Evolutionary conservation across 2,888 invertebrate genomes (phyloP).

Genomic region (Tanypteryx hageni): DNA sequence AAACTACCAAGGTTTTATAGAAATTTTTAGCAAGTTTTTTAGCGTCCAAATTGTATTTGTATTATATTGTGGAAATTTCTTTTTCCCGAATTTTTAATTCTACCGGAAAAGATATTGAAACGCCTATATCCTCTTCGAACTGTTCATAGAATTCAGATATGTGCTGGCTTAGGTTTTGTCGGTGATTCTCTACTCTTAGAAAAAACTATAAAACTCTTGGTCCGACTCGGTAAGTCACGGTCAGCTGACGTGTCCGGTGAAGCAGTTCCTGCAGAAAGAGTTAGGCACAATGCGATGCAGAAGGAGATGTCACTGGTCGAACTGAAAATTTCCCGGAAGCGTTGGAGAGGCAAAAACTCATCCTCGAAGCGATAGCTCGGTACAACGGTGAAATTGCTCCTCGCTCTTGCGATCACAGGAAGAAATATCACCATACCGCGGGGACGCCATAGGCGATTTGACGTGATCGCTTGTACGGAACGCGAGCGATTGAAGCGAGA

Average conservation of each 20-base stretch:
- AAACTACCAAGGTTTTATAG: too few relatives aligned
- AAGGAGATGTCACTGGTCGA: conserved; percentile 35
- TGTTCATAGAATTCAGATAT: too few relatives aligned
- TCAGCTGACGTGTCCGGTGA: background rate
- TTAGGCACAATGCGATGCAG: background rate
- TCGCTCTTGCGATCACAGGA: background rate
- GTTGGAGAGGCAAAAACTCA: background rate
- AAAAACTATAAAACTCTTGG: background rate
- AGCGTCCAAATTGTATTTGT: too few relatives aligned
- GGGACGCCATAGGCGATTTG: background rate
- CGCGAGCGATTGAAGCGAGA: background rate
- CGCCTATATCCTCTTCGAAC: too few relatives aligned
- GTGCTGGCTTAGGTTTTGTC: too few relatives aligned
- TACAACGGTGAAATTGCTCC: background rate
- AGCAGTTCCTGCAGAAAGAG: background rate
- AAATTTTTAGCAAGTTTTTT: too few relatives aligned
- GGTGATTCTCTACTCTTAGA: too few relatives aligned
- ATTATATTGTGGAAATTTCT: too few relatives aligned
- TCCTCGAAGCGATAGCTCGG: background rate
- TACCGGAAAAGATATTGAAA: too few relatives aligned
- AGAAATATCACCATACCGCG: background rate
- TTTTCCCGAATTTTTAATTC: too few relatives aligned
- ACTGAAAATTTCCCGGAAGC: conserved; percentile 7
- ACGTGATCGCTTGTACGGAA: background rate
- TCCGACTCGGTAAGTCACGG: background rate